Evolutionary conservation across 2,113 vertebrate genomes (phyloP).

Genomic region (Phrynosoma blainvillii): DNA sequence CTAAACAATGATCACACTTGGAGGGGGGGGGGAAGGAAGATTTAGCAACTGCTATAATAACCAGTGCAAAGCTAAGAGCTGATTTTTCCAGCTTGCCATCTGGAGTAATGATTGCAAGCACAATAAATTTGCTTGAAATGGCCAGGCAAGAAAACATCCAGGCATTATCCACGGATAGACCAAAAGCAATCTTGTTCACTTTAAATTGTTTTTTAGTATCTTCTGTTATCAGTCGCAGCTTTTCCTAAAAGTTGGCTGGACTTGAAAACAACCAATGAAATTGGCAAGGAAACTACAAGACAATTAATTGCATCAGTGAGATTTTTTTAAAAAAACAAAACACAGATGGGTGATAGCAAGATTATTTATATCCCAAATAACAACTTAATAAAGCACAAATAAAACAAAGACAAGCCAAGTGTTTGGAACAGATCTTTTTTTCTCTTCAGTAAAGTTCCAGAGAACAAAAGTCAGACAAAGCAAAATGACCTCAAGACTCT

Average conservation of each 20-base stretch:
- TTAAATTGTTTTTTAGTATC: neutral
- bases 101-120: conserved; percentile 12
- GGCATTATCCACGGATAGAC: neutral
- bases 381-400: conserved; percentile 24
- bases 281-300: conserved; percentile 31
- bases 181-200: conserved; percentile 19
- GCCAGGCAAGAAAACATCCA: neutral
- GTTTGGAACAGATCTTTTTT: neutral
- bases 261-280: conserved; percentile 6
- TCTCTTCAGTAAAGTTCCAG: neutral
- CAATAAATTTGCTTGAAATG: conserved; percentile 23
- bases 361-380: conserved; percentile 22
- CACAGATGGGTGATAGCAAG: neutral
- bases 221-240: conserved; percentile 7
- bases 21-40: neutral
- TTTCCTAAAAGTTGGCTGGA: conserved; percentile 18
- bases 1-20: neutral
- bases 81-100: conserved; percentile 24
- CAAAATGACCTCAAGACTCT: neutral
- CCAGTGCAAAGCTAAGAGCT: conserved; percentile 2
- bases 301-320: conserved; percentile 18
- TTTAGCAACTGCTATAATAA: conserved; percentile 13
- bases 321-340: neutral
- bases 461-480: neutral
- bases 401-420: neutral